Conservation (phyloP, 2,797 vertebrate genomes). For the Capromys pilorides region DNA sequence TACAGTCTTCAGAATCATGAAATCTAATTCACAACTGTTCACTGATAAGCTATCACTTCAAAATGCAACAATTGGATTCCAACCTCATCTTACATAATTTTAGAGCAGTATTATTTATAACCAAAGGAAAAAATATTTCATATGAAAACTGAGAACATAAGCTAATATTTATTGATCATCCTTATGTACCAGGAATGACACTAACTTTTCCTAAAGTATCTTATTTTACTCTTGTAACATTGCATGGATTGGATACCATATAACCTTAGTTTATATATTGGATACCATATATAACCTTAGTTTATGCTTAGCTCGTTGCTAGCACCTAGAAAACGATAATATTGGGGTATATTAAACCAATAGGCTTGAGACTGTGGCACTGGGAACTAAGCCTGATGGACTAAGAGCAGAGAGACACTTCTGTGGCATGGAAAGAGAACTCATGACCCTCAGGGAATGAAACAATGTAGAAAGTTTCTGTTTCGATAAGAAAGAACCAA, state of each 20-base stretch:
- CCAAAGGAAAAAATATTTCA: constrained; percentile 31
- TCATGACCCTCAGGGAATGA: not conserved
- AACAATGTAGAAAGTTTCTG: not conserved
- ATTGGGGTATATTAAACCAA: not conserved
- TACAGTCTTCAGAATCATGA: not conserved
- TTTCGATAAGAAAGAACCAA: not conserved
- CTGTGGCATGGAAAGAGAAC: accelerated
- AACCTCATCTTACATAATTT: constrained; percentile 11
- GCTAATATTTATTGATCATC: constrained; percentile 26
- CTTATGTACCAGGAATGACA: constrained; percentile 5
- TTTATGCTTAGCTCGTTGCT: too few relatives aligned
- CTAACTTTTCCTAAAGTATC: constrained; percentile 1
- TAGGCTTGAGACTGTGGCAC: not conserved
- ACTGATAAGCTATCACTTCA: constrained; percentile 3
- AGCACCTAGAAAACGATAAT: not conserved
- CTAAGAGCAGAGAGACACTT: not conserved
- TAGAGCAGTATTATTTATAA: constrained; percentile 18
- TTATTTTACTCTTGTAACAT: not conserved
- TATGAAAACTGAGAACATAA: not conserved
- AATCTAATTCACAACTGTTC: not conserved
- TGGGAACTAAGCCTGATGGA: not conserved
- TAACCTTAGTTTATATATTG: not conserved
- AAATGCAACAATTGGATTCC: not conserved
- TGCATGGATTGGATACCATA: not conserved
- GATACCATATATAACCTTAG: not conserved